Percentiles rank a stretch among this genome's conserved stretches.
These are phyloP conservation scores for Syrmaticus mikado DNA, from an alignment of 2,113 vertebrate genomes.

Conservation along the genomic window DNA sequence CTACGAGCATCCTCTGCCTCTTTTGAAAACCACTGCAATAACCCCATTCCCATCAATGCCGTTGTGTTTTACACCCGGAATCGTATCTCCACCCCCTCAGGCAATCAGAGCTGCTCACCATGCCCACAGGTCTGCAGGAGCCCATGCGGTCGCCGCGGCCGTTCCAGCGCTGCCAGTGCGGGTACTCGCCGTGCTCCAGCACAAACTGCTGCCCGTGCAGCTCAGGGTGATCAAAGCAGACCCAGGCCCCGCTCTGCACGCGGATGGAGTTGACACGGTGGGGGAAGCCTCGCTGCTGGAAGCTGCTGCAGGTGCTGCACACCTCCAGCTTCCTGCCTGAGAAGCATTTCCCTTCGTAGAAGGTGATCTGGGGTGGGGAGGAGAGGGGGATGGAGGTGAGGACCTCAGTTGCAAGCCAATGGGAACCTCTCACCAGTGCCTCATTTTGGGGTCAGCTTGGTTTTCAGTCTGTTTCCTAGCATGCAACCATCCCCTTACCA, in stretches of 20 bases:
- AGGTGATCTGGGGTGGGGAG: slow-evolving; percentile 81
- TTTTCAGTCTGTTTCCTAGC: neutral
- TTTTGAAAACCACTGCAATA: neutral
- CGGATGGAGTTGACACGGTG: slow-evolving; percentile 91
- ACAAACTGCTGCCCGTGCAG: slow-evolving; percentile 91
- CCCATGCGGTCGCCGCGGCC: slow-evolving; percentile 91
- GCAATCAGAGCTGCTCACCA: slow-evolving; percentile 78
- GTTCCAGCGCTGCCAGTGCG: slow-evolving; percentile 90
- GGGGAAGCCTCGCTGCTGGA: slow-evolving; percentile 92
- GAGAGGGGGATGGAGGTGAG: fast-evolving
- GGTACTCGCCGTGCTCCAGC: slow-evolving; percentile 90
- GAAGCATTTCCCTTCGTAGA: slow-evolving; percentile 92
- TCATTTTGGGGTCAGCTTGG: neutral
- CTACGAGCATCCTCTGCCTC: fast-evolving
- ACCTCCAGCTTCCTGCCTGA: slow-evolving; percentile 89
- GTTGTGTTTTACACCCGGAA: neutral
- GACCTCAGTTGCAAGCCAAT: neutral
- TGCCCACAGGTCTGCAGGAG: slow-evolving; percentile 89
- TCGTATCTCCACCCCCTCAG: fast-evolving
- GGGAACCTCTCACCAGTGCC: neutral
- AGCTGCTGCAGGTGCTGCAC: slow-evolving; percentile 88
- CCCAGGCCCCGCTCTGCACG: slow-evolving; percentile 89
- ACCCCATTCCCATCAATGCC: neutral
- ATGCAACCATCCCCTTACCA: neutral
- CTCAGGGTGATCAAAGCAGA: slow-evolving; percentile 89